A percentile compares a stretch with the other conserved stretches of the same genome.
These are phyloP conservation scores for Merluccius polli DNA, from an alignment of 2,797 vertebrate genomes.

Conservation along the genomic window DNA sequence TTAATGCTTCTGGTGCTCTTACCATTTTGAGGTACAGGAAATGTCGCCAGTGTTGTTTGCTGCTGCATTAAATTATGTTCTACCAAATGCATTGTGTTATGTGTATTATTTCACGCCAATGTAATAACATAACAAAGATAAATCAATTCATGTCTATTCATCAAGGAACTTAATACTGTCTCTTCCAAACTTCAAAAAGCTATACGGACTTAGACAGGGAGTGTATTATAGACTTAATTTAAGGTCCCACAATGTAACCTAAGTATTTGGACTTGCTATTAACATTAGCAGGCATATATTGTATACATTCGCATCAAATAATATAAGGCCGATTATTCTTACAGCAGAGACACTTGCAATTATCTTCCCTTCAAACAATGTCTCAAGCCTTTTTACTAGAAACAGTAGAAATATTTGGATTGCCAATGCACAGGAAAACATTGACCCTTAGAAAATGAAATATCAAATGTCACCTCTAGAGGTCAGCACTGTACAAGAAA, in stretches of 20 bases:
- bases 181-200: background rate
- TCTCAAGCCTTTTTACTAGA: background rate
- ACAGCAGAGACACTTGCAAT: background rate
- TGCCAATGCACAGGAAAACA: background rate
- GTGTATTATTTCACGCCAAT: background rate
- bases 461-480: conserved; percentile 39
- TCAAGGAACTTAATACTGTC: background rate
- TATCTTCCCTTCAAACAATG: background rate
- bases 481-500: conserved; percentile 42
- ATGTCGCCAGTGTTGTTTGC: conserved; percentile 57
- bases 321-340: no score
- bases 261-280: background rate
- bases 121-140: background rate
- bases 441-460: background rate
- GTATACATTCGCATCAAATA: background rate
- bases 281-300: background rate
- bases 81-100: conserved; percentile 36
- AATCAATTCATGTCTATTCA: background rate
- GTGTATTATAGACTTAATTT: background rate
- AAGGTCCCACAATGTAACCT: background rate
- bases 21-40: conserved; percentile 52
- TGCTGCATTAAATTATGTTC: conserved; percentile 63
- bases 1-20: conserved; percentile 54
- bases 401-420: background rate
- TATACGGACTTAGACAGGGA: no score